Conservation (phyloP, 92 coral and sea anemone species). For the Ricordea florida region DNA sequence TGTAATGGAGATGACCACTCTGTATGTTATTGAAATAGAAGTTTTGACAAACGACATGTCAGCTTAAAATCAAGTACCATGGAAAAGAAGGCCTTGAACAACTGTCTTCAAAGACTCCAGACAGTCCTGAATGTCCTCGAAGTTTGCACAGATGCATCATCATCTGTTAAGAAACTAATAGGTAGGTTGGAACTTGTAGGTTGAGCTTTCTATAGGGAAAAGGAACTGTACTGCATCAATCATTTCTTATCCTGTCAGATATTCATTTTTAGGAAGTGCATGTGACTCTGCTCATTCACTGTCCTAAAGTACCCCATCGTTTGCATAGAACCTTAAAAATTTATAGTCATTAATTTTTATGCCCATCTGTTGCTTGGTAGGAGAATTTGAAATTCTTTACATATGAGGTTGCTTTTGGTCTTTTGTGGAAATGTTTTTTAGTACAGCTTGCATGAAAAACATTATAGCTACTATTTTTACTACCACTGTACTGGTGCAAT, state of each 20-base stretch:
- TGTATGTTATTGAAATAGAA: constrained; percentile 5
- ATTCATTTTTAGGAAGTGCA: no score
- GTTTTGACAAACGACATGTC: constrained; percentile 2
- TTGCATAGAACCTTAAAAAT: no score
- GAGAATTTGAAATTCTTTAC: no score
- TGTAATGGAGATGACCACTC: neutral
- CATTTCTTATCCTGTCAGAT: neutral
- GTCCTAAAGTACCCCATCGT: no score
- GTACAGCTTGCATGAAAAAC: neutral
- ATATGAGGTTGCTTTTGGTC: neutral
- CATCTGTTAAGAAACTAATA: constrained; percentile 2
- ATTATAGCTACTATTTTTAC: neutral
- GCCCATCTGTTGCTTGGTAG: no score
- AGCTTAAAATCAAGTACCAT: constrained; percentile 13
- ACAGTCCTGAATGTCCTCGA: neutral
- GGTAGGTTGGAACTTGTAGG: neutral
- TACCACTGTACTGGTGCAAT: constrained; percentile 1
- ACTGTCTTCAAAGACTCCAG: neutral
- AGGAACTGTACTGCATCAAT: neutral
- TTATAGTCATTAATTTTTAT: no score
- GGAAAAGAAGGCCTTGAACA: constrained; percentile 1
- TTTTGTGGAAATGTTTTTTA: neutral
- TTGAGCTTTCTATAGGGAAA: neutral
- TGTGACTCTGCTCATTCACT: no score
- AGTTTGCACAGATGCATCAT: constrained; percentile 16